phyloP scores from a whole-genome alignment of 2,888 invertebrate species.

The Aphidius colemani region DNA sequence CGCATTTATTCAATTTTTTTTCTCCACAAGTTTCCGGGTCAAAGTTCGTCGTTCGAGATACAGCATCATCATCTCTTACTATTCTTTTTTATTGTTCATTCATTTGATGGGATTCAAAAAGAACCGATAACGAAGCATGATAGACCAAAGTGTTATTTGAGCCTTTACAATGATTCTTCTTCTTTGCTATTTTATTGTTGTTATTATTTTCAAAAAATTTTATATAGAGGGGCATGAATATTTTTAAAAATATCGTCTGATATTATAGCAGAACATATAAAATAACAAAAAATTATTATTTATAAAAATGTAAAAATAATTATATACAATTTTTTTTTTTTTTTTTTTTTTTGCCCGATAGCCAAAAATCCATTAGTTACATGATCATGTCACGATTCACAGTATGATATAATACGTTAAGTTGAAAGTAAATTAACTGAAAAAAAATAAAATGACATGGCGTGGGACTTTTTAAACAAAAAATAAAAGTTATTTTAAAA shows the following conservation, averaged over 20 bases:
- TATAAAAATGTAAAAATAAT: too few species aligned
- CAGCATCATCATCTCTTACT: not conserved
- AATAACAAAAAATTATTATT: not conserved
- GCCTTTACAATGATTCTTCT: not conserved
- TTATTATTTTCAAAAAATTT: too few species aligned
- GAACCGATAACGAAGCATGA: conserved; percentile 32
- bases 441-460: conserved; percentile 1
- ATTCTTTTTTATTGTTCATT: not conserved
- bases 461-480: not conserved
- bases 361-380: conserved; percentile 20
- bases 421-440: too few species aligned
- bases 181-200: not conserved
- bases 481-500: too few species aligned
- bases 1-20: too few species aligned
- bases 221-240: conserved; percentile 20
- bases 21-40: not conserved
- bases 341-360: conserved; percentile 5
- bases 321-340: too few species aligned
- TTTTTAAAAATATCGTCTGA: not conserved
- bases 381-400: conserved; percentile 18
- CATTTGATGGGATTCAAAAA: conserved; percentile 16
- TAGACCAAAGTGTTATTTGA: conserved; percentile 16
- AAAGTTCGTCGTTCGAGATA: conserved; percentile 8
- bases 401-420: not conserved
- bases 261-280: not conserved